Percentiles rank a stretch among this genome's conserved stretches.
Evolutionary conservation across 2,797 vertebrate species (phyloP).

Genomic region (Gastrophryne carolinensis): DNA sequence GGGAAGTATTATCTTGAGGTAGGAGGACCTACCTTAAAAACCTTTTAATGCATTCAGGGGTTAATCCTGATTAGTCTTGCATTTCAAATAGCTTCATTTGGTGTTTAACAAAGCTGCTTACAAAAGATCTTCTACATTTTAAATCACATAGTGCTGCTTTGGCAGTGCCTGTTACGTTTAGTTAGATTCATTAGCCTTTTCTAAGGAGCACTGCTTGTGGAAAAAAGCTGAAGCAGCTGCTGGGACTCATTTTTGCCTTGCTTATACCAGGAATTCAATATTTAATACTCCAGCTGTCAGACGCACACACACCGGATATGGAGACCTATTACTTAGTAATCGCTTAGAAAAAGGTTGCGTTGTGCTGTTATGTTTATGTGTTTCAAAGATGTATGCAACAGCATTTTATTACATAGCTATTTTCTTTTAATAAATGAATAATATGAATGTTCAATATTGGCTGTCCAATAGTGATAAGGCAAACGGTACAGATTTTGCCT

Average conservation of each 20-base stretch:
- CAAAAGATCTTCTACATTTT: constrained; percentile 59
- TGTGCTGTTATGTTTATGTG: neutral
- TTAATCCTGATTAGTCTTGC: constrained; percentile 50
- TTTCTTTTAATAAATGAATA: no score
- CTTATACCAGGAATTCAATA: constrained; percentile 60
- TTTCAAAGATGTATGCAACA: neutral
- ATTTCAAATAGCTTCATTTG: constrained; percentile 47
- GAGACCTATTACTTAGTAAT: neutral
- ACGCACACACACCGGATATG: constrained; percentile 26
- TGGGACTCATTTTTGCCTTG: constrained; percentile 63
- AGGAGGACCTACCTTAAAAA: neutral
- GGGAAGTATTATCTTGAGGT: neutral
- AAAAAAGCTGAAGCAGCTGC: constrained; percentile 61
- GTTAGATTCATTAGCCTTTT: constrained; percentile 65
- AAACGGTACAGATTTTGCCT: no score
- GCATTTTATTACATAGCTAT: no score
- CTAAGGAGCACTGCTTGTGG: constrained; percentile 57
- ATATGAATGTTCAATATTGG: no score
- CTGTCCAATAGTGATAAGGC: no score
- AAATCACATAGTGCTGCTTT: constrained; percentile 62
- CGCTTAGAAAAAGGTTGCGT: neutral
- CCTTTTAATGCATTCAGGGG: constrained; percentile 55
- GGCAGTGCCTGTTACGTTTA: constrained; percentile 60
- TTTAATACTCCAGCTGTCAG: constrained; percentile 62
- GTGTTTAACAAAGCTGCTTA: constrained; percentile 55